Evolutionary conservation across 2,888 invertebrate species (phyloP).

Genomic region (Ariolimax columbianus): DNA sequence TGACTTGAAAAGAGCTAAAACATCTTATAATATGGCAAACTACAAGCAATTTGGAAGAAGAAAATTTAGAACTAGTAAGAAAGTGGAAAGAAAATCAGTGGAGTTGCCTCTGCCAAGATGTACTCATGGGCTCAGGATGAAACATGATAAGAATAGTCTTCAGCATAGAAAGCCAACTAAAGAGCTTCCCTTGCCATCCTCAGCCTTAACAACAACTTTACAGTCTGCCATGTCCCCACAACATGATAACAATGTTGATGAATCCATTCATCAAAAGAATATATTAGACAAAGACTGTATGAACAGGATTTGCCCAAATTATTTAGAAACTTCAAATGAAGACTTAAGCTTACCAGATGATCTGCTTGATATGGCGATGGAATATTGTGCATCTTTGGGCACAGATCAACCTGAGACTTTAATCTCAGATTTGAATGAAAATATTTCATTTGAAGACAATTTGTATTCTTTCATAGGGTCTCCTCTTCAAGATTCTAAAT

Average conservation of each 20-base stretch:
- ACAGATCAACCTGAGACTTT: conserved; percentile 31
- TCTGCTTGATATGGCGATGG: conserved; percentile 57
- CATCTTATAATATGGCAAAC: neutral
- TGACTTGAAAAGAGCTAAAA: neutral
- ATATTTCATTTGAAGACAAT: conserved; percentile 35
- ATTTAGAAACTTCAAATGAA: neutral
- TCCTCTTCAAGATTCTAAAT: neutral
- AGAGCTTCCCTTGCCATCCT: conserved; percentile 28
- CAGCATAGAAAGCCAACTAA: conserved; percentile 30
- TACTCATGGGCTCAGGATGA: neutral
- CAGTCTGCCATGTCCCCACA: too few species aligned
- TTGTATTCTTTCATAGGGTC: conserved; percentile 28
- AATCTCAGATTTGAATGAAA: conserved; percentile 32
- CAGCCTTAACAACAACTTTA: neutral
- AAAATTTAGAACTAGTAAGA: conserved; percentile 3
- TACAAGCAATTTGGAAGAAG: neutral
- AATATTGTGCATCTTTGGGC: conserved; percentile 54
- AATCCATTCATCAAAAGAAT: neutral
- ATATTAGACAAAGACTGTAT: neutral
- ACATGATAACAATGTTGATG: neutral
- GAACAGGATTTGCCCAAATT: neutral
- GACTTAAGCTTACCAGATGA: conserved; percentile 53
- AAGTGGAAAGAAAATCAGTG: neutral
- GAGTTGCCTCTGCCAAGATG: conserved; percentile 31
- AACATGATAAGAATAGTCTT: neutral